Evolutionary conservation across 1,140 invertebrate genomes (phyloP), one percentile per base, ranked within the genome.

Genomic region (Pseudomyrmex pallidus): DNA sequence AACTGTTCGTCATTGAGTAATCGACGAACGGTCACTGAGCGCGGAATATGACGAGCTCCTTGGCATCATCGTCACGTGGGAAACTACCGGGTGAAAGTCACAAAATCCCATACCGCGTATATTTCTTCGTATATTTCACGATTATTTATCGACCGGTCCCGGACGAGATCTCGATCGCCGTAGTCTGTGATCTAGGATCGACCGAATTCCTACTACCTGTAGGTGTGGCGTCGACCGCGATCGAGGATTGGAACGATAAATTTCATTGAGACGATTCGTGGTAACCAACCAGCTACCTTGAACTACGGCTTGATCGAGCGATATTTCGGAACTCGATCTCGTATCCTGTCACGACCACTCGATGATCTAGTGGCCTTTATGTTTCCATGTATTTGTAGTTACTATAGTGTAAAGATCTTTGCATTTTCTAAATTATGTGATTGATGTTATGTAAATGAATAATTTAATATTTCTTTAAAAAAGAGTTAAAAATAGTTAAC

Each of bases 71-170:
- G 22, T 83, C 82, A 87, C 86, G 86, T 87, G 86, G 86, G 82
- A 88, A 88, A 87, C 72, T 83, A 62, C 2, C 59, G 76, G 56
- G 88, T 89, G 88, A 88, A 88, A 88, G 87, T 86, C 82, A 83
- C 63, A n/a, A 57, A 82, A 85, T 68, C 46, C n/a, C 66, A 85
- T n/a, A 25, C 22, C 84, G 80, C 35, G 9, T 61, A 82, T 83
- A 76, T 52, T 72, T 77, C 77, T 82, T 17, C 35, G 57, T 25
- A 25, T 25, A 25, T 86, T 86, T 67, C 59, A 57, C 52, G 63
- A 76, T 80, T 80, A 74, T 82, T 82, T 87, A 76, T 83, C 70
- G 62, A 9, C 8, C 62, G 15, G 48, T 12, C 25, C 35, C 15
- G n/a, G 13, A 48, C 35, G 46, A 35, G 35, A 22, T 59, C 54